phyloP scores from a whole-genome alignment of 2,888 invertebrate genomes.

The Branchipolynoe longqiensis region DNA sequence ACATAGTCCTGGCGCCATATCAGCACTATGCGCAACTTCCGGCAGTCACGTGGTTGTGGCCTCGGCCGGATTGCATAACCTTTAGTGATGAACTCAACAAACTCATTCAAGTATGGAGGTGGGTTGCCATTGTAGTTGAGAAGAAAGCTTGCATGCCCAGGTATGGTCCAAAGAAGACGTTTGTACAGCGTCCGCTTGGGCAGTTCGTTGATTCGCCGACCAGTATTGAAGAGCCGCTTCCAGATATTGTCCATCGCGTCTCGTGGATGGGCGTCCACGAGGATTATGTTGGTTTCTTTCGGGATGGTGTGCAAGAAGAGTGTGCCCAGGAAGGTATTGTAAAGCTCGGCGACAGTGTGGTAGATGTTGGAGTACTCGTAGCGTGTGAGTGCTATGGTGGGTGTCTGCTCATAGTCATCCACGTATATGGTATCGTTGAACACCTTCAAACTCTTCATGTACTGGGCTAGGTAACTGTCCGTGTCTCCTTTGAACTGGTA shows the following conservation, averaged over 20 bases:
- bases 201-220: conserved; percentile 69
- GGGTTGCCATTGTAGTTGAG: conserved; percentile 69
- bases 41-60: conserved; percentile 68
- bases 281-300: conserved; percentile 70
- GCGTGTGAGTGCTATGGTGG: conserved; percentile 73
- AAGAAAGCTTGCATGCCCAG: conserved; percentile 73
- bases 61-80: conserved; percentile 50
- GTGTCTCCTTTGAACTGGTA: conserved; percentile 48
- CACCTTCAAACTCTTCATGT: conserved; percentile 58
- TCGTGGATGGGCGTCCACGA: conserved; percentile 75
- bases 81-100: conserved; percentile 72
- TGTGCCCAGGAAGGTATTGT: conserved; percentile 74
- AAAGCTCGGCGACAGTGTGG: conserved; percentile 78
- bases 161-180: conserved; percentile 72
- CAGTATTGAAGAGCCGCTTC: conserved; percentile 72
- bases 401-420: conserved; percentile 47
- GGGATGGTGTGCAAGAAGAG: conserved; percentile 70
- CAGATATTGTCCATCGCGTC: conserved; percentile 74
- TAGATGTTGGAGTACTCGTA: conserved; percentile 78
- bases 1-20: conserved; percentile 77
- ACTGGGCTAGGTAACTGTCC: conserved; percentile 68
- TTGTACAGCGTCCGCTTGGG: conserved; percentile 65
- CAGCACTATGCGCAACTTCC: conserved; percentile 71
- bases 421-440: conserved; percentile 21
- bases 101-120: conserved; percentile 72